Evolutionary conservation across 2,797 vertebrate species (phyloP).

Genomic region (Cossypha heuglini): DNA sequence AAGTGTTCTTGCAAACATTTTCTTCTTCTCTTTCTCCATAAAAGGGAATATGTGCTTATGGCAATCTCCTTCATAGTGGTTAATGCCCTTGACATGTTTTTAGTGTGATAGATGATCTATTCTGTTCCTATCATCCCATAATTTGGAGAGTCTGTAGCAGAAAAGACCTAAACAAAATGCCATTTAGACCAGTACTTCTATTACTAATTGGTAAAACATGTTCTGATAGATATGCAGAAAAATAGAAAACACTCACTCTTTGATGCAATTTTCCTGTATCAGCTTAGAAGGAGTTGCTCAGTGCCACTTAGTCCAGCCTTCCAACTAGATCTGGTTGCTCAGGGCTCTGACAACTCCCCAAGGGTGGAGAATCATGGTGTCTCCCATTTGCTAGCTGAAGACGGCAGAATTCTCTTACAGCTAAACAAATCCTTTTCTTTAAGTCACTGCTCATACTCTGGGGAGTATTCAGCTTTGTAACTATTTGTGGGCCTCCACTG

Average conservation of each 20-base stretch:
- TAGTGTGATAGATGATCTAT: not conserved
- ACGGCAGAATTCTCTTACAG: not conserved
- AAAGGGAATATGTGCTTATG: slow-evolving; percentile 1
- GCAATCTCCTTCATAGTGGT: not conserved
- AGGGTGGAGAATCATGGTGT: not conserved
- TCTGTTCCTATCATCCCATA: not conserved
- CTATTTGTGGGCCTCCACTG: not conserved
- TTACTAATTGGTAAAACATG: not conserved
- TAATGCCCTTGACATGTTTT: not conserved
- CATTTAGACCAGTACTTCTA: not conserved
- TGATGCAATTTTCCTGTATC: not conserved
- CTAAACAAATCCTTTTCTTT: not conserved
- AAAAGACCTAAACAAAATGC: not conserved
- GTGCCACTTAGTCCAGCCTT: not conserved
- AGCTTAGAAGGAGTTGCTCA: not conserved
- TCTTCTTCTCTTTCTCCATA: slow-evolving; percentile 40
- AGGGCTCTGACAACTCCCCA: not conserved
- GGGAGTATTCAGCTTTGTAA: not conserved
- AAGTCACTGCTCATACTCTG: not conserved
- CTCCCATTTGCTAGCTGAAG: not conserved
- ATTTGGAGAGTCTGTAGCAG: not conserved
- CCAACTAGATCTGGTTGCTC: not conserved
- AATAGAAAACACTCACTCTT: not conserved
- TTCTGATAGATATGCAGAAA: not conserved
- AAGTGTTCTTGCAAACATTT: not conserved